Evolutionary conservation across 2,888 invertebrate genomes (phyloP).

Genomic region (Amorpha juglandis): DNA sequence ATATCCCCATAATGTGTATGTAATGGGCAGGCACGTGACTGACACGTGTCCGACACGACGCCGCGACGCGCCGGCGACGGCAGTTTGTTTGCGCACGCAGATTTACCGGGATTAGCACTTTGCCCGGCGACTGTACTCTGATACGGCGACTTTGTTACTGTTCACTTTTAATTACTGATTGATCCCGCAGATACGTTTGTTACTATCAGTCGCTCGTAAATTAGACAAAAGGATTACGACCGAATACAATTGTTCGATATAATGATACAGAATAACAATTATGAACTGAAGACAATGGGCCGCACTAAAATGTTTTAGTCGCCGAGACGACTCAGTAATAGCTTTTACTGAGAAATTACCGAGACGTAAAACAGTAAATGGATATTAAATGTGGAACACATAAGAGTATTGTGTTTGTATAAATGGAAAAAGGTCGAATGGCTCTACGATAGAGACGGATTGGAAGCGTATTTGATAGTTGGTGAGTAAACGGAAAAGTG

Average conservation of each 20-base stretch:
- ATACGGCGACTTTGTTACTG: conserved; percentile 31
- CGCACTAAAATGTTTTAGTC: conserved; percentile 16
- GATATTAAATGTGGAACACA: conserved; percentile 24
- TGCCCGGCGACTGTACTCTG: conserved; percentile 56
- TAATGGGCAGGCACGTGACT: conserved; percentile 69
- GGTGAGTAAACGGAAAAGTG: conserved; percentile 60
- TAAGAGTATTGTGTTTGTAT: conserved; percentile 36
- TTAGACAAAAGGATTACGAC: conserved; percentile 67
- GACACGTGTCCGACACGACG: conserved; percentile 55
- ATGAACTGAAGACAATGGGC: conserved; percentile 29
- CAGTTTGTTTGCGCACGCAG: conserved; percentile 61
- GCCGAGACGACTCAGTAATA: conserved; percentile 7
- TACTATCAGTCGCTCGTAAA: conserved; percentile 61
- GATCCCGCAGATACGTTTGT: conserved; percentile 64
- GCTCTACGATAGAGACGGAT: conserved; percentile 51
- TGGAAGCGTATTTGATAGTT: conserved; percentile 61
- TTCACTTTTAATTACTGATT: conserved; percentile 76
- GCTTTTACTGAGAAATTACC: conserved; percentile 14
- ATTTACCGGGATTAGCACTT: conserved; percentile 79
- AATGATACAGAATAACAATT: conserved; percentile 45
- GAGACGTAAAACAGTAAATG: conserved; percentile 14
- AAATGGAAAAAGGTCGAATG: conserved; percentile 35
- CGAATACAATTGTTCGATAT: conserved; percentile 40
- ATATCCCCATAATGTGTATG: conserved; percentile 75
- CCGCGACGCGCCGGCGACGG: conserved; percentile 32